Base-by-base conservation (phyloP, 2,113 vertebrate species). In the Chroicocephalus ridibundus region DNA sequence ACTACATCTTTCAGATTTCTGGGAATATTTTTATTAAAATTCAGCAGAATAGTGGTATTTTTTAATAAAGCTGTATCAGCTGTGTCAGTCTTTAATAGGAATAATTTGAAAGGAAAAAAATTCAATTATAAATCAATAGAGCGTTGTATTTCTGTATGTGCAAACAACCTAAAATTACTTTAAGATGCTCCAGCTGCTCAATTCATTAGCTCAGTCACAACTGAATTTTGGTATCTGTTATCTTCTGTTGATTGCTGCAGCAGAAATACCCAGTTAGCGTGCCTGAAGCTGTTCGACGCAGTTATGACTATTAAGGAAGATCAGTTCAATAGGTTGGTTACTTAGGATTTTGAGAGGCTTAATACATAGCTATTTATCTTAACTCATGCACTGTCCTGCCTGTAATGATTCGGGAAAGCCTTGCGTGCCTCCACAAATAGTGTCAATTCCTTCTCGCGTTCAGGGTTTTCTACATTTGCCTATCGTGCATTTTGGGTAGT, bases 111-210 rank as follows among this genome's bases (percentile, higher is more conserved):
- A 90, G 86, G 75, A 52, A 82, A 88, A 91, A 51, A 69, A 75
- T 44, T 92, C 60, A 88, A 88, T 88, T 90, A 90, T 92, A 85
- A 95, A 88, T 69, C 94, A 90, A 88, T 95, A 87, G 64, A 84
- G 58, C 5, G 65, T 88, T 95, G 82, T 94, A 90, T 94, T 96
- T 94, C 79, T 90, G n/a, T 90, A 88, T 88, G 62, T 94, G 70
- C 89, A 86, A 84, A 90, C 89, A 92, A 84, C 82, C 74, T 78
- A 85, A 94, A 88, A 88, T 88, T 90, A 94, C 65, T 94, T 82
- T 91, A 90, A 92, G 89, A 94, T 85, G 82, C 57, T 82, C 79
- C 86, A 94, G 83, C 89, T 96, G 83, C 82, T 96, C 94, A 69
- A 78, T 94, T 96, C 70, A 82, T 95, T 77, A 92, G 81, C 58